Percentiles rank a stretch among this genome's conserved stretches.
phyloP scores from a whole-genome alignment of 2,113 vertebrate species.

The Dascyllus trimaculatus region DNA sequence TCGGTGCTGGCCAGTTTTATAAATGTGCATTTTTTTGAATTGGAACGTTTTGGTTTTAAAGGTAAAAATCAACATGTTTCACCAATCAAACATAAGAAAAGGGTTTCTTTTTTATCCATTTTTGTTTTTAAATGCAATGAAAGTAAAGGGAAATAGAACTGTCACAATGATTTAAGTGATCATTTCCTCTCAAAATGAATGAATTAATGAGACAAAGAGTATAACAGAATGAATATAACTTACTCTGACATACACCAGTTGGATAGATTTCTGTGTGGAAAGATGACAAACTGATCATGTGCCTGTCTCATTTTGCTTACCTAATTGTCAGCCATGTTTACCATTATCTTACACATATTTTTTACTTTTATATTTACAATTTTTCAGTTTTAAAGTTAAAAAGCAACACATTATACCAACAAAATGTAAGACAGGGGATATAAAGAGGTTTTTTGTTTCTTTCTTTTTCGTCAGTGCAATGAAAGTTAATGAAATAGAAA shows the following conservation, averaged over 20 bases:
- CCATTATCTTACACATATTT: too few relatives aligned
- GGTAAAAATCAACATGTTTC: too few relatives aligned
- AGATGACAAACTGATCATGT: slow-evolving; percentile 65
- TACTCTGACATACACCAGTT: slow-evolving; percentile 28
- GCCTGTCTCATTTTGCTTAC: slow-evolving; percentile 71
- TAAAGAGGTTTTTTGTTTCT: too few relatives aligned
- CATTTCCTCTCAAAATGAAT: neutral
- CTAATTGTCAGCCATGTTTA: slow-evolving; percentile 59
- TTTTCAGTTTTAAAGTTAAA: neutral
- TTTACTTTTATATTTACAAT: neutral
- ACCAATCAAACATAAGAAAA: too few relatives aligned
- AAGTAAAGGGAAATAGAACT: too few relatives aligned
- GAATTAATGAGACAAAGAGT: neutral
- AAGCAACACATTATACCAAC: too few relatives aligned
- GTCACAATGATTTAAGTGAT: neutral
- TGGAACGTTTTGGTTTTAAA: neutral
- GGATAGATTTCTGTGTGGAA: slow-evolving; percentile 39
- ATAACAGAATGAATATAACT: slow-evolving; percentile 18
- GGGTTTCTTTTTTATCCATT: too few relatives aligned
- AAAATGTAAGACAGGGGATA: too few relatives aligned
- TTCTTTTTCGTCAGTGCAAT: neutral
- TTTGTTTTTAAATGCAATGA: too few relatives aligned
- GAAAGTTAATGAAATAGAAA: too few relatives aligned
- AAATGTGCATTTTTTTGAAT: neutral
- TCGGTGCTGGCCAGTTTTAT: neutral